Base-by-base conservation (phyloP, 2,797 vertebrate species). In the Chelon auratus region DNA sequence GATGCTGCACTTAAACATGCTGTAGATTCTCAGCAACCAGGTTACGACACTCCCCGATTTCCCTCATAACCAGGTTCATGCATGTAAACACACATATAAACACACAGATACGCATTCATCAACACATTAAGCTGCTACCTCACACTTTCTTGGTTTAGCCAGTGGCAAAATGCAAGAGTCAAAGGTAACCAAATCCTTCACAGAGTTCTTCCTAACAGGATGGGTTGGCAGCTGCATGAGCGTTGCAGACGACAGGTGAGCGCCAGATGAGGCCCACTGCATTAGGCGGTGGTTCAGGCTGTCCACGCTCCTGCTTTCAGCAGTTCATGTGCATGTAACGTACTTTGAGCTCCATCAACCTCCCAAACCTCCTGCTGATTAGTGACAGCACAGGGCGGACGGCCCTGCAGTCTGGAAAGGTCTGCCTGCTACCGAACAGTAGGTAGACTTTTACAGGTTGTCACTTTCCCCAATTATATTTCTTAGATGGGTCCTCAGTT, bases 391-490 rank as follows among this genome's bases (percentile, higher is more conserved):
- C 5, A 36, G 45, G 36, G 1, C 17, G 47, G 30, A 68, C n/a
- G 22, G 5, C 7, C 9, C 13, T 24, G 20, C 11, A 22, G 48
- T 51, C 48, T 22, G 10, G 48, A 51, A 51, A 26, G 13, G 54
- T 54, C 40, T 61, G 5, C 20, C 15, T 43, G 36, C 67, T 3
- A 15, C n/a, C 24, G 36, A 53, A 63, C 50, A 39, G n/a, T 33
- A 39, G 17, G 47, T 59, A 58, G 45, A 15, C 12, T 69, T 55
- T 74, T 69, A 56, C 65, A 74, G 45, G 48, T 55, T 69, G 61
- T 69, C 64, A 69, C 65, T 45, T 51, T 48, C 9, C 11, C 63
- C 68, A 63, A 53, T 68, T 62, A 72, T 68, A n/a, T 58, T 22
- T 40, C 22, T 18, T 39, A 11, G 2, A 26, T 51, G 13, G 9